Conservation (phyloP, 2,797 vertebrate genomes). For the Eulemur rubriventer region DNA sequence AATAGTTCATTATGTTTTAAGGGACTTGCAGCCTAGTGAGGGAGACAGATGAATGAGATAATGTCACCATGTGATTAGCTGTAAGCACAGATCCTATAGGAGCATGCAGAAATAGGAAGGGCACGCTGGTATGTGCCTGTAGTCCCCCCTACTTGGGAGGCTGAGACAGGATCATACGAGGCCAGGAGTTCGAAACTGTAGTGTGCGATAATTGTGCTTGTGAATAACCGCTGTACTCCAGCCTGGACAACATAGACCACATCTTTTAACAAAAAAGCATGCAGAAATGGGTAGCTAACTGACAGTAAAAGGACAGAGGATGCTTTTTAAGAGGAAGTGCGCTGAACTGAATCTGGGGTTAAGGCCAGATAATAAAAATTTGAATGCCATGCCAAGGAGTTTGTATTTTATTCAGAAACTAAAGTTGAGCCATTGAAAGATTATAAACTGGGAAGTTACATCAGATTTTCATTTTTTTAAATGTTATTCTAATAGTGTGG, state of each 20-base stretch:
- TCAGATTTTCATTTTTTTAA: conserved; percentile 9
- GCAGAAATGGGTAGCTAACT: not conserved
- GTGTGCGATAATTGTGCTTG: not conserved
- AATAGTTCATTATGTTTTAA: not conserved
- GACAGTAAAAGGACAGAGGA: not conserved
- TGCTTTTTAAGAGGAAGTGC: not conserved
- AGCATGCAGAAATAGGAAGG: not conserved
- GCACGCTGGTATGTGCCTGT: not conserved
- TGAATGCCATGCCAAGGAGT: not conserved
- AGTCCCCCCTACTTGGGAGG: not conserved
- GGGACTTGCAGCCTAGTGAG: not conserved
- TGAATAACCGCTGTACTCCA: not conserved
- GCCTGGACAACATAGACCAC: not conserved
- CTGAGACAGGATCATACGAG: too few relatives aligned
- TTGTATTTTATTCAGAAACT: conserved; percentile 9
- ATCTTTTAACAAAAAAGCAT: not conserved
- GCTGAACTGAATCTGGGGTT: not conserved
- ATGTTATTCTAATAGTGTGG: not conserved
- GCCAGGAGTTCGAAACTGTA: not conserved
- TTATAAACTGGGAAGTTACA: not conserved
- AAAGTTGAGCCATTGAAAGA: not conserved
- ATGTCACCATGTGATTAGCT: not conserved
- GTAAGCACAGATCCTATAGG: not conserved
- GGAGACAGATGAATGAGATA: not conserved
- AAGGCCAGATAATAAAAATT: not conserved